Evolutionary conservation across 2,113 vertebrate genomes (phyloP).

Genomic region (Barbus barbus): DNA sequence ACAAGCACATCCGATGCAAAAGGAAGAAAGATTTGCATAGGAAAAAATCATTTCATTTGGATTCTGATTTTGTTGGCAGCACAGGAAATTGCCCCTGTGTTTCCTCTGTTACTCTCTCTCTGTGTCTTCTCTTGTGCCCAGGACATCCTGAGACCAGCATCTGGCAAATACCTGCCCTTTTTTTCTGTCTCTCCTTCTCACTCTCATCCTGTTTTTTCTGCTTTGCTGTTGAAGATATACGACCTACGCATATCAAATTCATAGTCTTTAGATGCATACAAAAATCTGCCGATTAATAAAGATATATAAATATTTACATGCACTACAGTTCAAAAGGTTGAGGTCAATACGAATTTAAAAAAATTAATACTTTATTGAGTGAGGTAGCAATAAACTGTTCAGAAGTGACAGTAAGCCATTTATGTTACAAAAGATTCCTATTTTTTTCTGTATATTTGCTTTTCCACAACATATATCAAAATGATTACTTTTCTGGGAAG

Average conservation of each 20-base stretch:
- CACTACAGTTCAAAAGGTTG: no score
- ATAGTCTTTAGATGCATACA: neutral
- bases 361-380: no score
- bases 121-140: conserved; percentile 59
- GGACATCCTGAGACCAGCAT: conserved; percentile 67
- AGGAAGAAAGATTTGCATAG: neutral
- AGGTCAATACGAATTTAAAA: no score
- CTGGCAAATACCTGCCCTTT: conserved; percentile 53
- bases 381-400: no score
- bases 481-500: no score
- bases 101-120: conserved; percentile 27
- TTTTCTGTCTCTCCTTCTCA: conserved; percentile 33
- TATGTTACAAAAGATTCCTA: no score
- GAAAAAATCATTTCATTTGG: neutral
- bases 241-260: neutral
- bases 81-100: conserved; percentile 42
- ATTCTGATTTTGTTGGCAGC: conserved; percentile 53
- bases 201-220: conserved; percentile 62
- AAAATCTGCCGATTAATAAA: no score
- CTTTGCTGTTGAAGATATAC: neutral
- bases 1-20: neutral
- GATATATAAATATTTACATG: no score
- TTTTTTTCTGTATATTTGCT: no score
- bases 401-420: no score
- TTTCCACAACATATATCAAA: no score